Base-by-base conservation (phyloP, 2,113 vertebrate species). In the Gymnorhina tibicen region DNA sequence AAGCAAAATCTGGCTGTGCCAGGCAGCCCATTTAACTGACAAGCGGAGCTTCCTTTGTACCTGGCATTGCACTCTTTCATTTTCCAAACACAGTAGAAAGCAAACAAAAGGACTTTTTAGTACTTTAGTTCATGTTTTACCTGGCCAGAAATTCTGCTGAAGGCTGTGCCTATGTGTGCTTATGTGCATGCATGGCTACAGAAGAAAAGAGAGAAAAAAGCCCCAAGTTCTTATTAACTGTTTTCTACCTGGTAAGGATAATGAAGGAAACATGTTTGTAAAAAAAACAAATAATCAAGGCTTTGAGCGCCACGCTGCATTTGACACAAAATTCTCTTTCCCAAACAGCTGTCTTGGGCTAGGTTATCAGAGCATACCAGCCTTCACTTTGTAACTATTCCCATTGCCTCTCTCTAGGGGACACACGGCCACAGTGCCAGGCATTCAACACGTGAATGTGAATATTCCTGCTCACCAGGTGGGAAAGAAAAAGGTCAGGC, bases 121-220 rank as follows among this genome's bases (percentile, higher is more conserved):
- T 74, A 49, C 24, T 68, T 88, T 53, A 78, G 23, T 78, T 83
- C 32, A 46, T 67, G 30, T 79, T 95, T 89, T 87, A 92, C 64
- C 58, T 78, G 76, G 50, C 22, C 93, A 89, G 52, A 91, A 95
- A 93, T 47, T 76, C 72, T 91, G 87, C 83, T 82, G 84, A 74
- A 79, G 59, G 78, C 35, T 88, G 56, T 92, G 68, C 4, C 56
- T 64, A 10, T 10, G 13, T 0, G 0, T 39, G 19, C 49, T 60
- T 56, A 52, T 18, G 10, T 39, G 20, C 30, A 47, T 20, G 32
- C 14, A 68, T 7, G 9, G 32, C 30, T 63, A 62, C 11, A 28
- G 8, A 70, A 74, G 42, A 46, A 37, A 70, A 41, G 26, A 28
- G 2, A 13, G 13, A 23, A 84, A 72, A 67, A 84, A 44, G 3